Base-by-base conservation (phyloP, 2,888 invertebrate species). In the Folsomia candida region DNA sequence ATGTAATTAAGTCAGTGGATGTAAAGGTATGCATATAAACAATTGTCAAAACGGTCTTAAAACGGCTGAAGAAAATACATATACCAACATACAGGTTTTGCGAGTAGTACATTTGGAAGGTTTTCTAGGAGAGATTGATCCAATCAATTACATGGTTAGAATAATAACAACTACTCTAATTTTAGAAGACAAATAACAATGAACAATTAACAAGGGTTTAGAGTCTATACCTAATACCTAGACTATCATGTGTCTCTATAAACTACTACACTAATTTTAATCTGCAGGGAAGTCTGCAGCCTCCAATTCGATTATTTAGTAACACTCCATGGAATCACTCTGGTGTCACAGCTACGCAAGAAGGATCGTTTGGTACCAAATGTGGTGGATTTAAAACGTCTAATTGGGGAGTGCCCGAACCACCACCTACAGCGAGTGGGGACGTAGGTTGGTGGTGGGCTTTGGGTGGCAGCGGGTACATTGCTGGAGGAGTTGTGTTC, bases 291-390 rank as follows among this genome's bases (percentile, higher is more conserved):
- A 75, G 72, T 73, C 71, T 73, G 73, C 73, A 70, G 75, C 70
- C 73, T 67, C 54, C 66, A 72, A 66, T 74, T n/a, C n/a, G n/a
- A n/a, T n/a, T n/a, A n/a, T n/a, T n/a, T 62, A 75, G 64, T 68
- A 51, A 51, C 69, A 65, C 60, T 72, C 72, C 70, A 65, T 61
- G 68, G 64, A 72, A 73, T 76, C 76, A 76, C 73, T 76, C 71
- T 71, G 67, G 64, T 79, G 80, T 80, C 80, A 93, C 89, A 93
- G 92, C 86, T 93, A 93, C 93, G 87, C 94, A 88, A 73, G 90
- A 88, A 80, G 89, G 89, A 83, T 88, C 89, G 84, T 89, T 89
- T 82, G 89, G 84, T 37, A 80, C 68, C 76, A 86, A 84, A 73
- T 89, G 87, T 74, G 88, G 83, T 81, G 83, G 84, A 76, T 82